Conservation (phyloP, 2,113 vertebrate species). For the Hyla sarda region DNA sequence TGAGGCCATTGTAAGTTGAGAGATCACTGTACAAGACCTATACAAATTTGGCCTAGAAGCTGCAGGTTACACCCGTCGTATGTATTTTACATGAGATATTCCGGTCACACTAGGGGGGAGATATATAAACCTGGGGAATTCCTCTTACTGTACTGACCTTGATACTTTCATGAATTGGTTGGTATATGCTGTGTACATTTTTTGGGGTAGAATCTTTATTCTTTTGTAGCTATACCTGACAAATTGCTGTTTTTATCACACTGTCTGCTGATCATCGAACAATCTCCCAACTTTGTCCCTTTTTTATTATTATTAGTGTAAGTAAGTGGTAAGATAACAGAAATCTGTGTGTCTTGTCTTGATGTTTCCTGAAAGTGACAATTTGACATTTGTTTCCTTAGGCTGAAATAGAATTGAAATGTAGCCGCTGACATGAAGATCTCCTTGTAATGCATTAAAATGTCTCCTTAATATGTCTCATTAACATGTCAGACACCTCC, state of each 20-base stretch:
- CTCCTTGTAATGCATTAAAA: constrained; percentile 61
- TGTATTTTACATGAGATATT: neutral
- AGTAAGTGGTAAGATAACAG: constrained; percentile 52
- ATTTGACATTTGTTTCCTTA: constrained; percentile 60
- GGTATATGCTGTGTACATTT: neutral
- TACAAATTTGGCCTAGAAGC: neutral
- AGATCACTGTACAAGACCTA: too few species aligned
- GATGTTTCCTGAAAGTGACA: constrained; percentile 58
- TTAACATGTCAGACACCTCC: constrained; percentile 61
- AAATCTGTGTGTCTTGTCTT: constrained; percentile 36
- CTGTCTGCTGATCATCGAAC: constrained; percentile 14
- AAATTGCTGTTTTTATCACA: constrained; percentile 12
- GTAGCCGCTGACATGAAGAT: constrained; percentile 57
- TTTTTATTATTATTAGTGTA: constrained; percentile 35
- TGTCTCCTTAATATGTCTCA: constrained; percentile 60
- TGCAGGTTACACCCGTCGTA: neutral
- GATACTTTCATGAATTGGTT: neutral
- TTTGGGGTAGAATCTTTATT: neutral
- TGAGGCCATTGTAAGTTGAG: too few species aligned
- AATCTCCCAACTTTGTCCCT: constrained; percentile 22
- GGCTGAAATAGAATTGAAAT: constrained; percentile 60
- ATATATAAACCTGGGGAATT: neutral
- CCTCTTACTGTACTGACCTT: neutral
- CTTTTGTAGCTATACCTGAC: neutral
- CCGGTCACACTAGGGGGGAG: neutral